phyloP scores from a whole-genome alignment of 2,113 vertebrate species.

The Muscicapa adusta region DNA sequence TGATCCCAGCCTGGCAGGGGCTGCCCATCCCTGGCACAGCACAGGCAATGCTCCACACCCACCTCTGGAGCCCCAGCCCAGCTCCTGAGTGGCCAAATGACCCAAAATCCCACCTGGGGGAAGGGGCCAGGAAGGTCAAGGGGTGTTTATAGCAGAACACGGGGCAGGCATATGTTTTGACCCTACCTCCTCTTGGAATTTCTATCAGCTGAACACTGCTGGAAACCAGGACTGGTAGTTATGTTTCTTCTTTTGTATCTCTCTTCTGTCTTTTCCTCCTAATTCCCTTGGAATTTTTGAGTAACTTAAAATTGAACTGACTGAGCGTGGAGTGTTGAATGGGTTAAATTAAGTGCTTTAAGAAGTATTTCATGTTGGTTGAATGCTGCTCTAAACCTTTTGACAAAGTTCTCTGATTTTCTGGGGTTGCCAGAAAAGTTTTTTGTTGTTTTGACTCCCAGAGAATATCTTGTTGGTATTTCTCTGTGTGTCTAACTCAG shows the following conservation, averaged over 20 bases:
- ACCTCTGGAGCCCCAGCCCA: background rate
- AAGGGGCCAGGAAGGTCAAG: background rate
- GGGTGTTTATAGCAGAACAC: background rate
- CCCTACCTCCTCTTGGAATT: background rate
- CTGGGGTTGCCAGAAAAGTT: background rate
- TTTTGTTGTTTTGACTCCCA: background rate
- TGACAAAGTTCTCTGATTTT: background rate
- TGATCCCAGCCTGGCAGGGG: background rate
- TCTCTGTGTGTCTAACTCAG: fast-evolving
- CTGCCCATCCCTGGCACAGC: background rate
- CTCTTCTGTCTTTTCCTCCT: background rate
- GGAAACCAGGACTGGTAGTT: background rate
- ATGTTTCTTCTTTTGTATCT: background rate
- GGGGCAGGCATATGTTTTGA: too few relatives aligned
- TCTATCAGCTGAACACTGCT: background rate
- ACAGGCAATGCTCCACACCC: background rate
- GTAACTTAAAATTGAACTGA: background rate
- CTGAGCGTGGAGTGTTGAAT: background rate
- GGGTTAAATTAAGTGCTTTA: background rate
- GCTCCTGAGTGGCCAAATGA: background rate
- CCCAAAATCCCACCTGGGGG: background rate
- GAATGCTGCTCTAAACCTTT: background rate
- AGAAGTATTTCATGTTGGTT: background rate
- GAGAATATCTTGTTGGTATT: background rate
- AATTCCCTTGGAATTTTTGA: background rate